These are phyloP conservation scores for Oxyscelio sp. DNA, from an alignment of 2,888 invertebrate species.

Conservation along the genomic window DNA sequence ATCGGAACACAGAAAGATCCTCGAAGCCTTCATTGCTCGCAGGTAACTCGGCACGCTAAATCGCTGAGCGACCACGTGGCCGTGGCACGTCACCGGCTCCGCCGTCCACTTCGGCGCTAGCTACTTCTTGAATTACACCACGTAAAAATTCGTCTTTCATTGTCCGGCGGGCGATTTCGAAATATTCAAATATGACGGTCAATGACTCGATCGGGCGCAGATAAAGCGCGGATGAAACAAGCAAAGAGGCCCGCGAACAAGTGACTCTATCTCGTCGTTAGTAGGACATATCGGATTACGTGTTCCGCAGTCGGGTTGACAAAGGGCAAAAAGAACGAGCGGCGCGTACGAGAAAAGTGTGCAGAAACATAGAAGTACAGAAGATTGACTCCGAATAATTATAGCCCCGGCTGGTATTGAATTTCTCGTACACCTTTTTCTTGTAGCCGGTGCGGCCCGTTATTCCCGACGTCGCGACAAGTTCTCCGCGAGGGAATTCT, in stretches of 20 bases:
- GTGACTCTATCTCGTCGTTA: conserved; percentile 85
- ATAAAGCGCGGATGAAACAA: conserved; percentile 13
- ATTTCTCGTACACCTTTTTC: too few relatives aligned
- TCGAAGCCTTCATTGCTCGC: too few relatives aligned
- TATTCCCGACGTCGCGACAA: too few relatives aligned
- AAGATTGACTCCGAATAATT: too few relatives aligned
- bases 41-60: too few relatives aligned
- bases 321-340: conserved; percentile 47
- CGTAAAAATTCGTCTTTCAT: background rate
- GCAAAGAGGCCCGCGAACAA: conserved; percentile 75
- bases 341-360: conserved; percentile 20
- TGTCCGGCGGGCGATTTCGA: background rate
- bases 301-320: conserved; percentile 79
- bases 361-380: conserved; percentile 39
- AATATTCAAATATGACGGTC: conserved; percentile 21
- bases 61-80: too few relatives aligned
- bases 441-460: too few relatives aligned
- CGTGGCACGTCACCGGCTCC: background rate
- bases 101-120: background rate
- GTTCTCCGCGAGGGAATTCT: too few relatives aligned
- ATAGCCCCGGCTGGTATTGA: too few relatives aligned
- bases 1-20: too few relatives aligned
- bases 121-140: background rate
- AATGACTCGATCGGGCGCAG: conserved; percentile 1
- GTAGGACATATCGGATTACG: conserved; percentile 86